Base-by-base conservation (phyloP, 30 jellyfish, hydroid and myxozoan species). In the Nemopilema nomurai region DNA sequence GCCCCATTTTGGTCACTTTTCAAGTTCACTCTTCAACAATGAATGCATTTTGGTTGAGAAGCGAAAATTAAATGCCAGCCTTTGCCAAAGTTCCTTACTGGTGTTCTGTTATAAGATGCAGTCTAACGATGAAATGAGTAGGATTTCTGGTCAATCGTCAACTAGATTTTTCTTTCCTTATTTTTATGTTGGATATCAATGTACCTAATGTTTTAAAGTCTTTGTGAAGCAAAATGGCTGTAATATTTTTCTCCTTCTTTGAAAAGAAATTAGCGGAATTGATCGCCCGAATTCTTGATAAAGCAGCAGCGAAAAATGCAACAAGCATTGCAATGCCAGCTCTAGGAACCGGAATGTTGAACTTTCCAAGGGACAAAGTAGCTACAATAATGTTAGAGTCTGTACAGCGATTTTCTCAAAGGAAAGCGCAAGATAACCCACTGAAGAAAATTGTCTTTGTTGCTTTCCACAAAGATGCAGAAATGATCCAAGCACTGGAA, bases 281-380 rank as follows among this genome's bases (percentile, higher is more conserved):
- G 33, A 18, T 69, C 63, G n/a, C 52, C 9, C 18, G 51, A 0
- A 19, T 82, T 25, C 82, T 82, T 26, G 69, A 49, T 20, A 72
- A 82, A 82, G 84, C 81, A 16, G 51, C n/a, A 22, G 20, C 31
- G 28, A n/a, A 18, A 27, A 69, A 26, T 19, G 81, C 78, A 28
- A 49, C 68, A 23, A 70, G 24, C 67, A 67, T 82, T 16, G 90
- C 90, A 1, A 67, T 82, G 0, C 90, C 90, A n/a, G 90, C 84
- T 23, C 84, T 82, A 18, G 90, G 90, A 51, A 82, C 90, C 4
- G 90, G 90, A n/a, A 69, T 24, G 9, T 31, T 82, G 68, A 20
- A 28, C 30, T 82, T 82, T 52, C 90, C 90, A 16, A 49, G 84
- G 28, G 77, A 82, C 83, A 82, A 20, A 23, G 90, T 82, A n/a